Evolutionary conservation across 2,888 invertebrate genomes (phyloP).

Genomic region (Andrena praecox): DNA sequence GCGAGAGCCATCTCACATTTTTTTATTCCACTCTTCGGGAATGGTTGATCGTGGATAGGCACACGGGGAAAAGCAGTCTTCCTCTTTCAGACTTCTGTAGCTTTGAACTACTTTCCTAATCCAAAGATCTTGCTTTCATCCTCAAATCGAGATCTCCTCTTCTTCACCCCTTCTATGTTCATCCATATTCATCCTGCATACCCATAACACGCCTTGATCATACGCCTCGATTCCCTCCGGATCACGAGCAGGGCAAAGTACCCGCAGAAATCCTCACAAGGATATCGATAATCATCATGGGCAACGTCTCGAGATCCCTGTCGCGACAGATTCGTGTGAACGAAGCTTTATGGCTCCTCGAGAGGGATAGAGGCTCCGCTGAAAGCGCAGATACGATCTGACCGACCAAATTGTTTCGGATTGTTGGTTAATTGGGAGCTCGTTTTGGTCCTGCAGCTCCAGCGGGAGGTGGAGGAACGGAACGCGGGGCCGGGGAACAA

Average conservation of each 20-base stretch:
- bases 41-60: conserved; percentile 4
- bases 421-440: conserved; percentile 83
- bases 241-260: too few species aligned
- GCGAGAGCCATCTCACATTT: conserved; percentile 29
- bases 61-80: neutral
- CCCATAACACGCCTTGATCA: too few species aligned
- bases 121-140: too few species aligned
- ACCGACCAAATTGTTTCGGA: conserved; percentile 83
- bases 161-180: too few species aligned
- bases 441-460: conserved; percentile 74
- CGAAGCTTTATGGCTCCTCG: conserved; percentile 42
- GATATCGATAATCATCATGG: too few species aligned
- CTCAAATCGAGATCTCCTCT: too few species aligned
- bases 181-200: too few species aligned
- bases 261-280: too few species aligned
- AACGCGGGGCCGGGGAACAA: conserved; percentile 9
- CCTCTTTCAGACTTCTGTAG: neutral
- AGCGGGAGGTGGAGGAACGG: conserved; percentile 26
- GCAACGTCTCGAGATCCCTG: neutral
- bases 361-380: conserved; percentile 9
- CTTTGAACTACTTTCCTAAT: too few species aligned
- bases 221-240: too few species aligned
- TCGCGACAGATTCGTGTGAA: conserved; percentile 39
- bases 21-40: conserved; percentile 34
- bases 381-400: conserved; percentile 78